Evolutionary conservation across 2,888 invertebrate genomes (phyloP), one percentile per base, ranked within the genome.

Genomic region (Augochlorella aurata): DNA sequence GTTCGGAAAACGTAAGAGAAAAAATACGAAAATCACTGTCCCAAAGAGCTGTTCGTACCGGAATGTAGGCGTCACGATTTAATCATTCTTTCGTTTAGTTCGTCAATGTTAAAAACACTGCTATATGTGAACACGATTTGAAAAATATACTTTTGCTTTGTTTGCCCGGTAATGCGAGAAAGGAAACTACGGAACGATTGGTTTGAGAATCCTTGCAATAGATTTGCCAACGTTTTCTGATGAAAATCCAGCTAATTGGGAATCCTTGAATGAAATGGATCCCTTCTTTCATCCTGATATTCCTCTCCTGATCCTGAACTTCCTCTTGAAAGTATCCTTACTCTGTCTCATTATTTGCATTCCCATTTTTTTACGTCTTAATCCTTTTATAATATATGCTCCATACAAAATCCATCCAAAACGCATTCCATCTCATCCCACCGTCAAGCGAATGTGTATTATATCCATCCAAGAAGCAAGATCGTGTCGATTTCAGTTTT

Each of bases 401-500:
- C 90, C 88, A 79, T 87, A 89, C 84, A 89, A 89, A 86, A 90
- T 90, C 90, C 90, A 87, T 90, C 89, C 90, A 88, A 88, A 88
- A 90, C 88, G 90, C 90, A 90, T 90, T 88, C 89, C 90, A 90
- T 90, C 88, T 90, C 88, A 90, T 89, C 85, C 89, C 90, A 90
- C 89, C 88, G 89, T 85, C 90, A 90, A 91, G 90, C 91, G 90
- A 92, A 92, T 89, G 92, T 90, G 90, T 90, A 92, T 91, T 91
- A 90, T 91, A 92, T 93, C 93, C 93, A 92, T 93, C 93, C 93
- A 93, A 93, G 93, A 93, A 93, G 93, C 88, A 93, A 93, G 92
- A 93, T 92, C 92, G 93, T 93, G 93, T 92, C 90, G 93, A 91
- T 93, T 93, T 93, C 93, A 93, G 93, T 93, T 92, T 93, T 93